Percentiles rank a stretch among this genome's conserved stretches.
Evolutionary conservation across 2,113 vertebrate species (phyloP).

Genomic region (Crotalus tigris): DNA sequence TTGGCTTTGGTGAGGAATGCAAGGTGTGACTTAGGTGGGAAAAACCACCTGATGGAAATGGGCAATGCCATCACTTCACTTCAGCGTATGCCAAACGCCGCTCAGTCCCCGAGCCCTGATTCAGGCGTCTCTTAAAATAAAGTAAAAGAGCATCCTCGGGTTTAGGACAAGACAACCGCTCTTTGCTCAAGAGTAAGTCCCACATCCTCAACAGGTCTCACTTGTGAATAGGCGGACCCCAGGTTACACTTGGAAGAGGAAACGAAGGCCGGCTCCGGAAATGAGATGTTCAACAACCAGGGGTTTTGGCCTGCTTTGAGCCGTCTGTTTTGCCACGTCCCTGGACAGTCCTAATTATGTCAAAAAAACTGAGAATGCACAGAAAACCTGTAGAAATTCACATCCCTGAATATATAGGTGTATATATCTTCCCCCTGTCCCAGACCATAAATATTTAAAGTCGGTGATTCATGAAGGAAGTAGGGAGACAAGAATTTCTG

Average conservation of each 20-base stretch:
- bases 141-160: not conserved
- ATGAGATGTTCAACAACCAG: not conserved
- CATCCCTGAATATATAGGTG: not conserved
- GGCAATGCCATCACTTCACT: not conserved
- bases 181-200: not conserved
- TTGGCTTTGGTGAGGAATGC: not conserved
- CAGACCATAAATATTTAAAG: fast-evolving
- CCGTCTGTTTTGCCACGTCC: not conserved
- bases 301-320: not conserved
- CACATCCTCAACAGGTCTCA: not conserved
- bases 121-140: not conserved
- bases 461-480: not conserved
- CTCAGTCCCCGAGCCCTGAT: not conserved
- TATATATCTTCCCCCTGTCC: not conserved
- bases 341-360: too few relatives aligned
- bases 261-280: not conserved
- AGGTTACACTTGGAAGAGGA: not conserved
- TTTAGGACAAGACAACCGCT: too few relatives aligned
- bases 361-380: not conserved
- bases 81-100: not conserved
- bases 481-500: fast-evolving
- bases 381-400: not conserved
- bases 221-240: not conserved
- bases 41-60: not conserved
- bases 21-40: not conserved